phyloP scores from a whole-genome alignment of 1,140 invertebrate genomes.

The Tribolium castaneum region DNA sequence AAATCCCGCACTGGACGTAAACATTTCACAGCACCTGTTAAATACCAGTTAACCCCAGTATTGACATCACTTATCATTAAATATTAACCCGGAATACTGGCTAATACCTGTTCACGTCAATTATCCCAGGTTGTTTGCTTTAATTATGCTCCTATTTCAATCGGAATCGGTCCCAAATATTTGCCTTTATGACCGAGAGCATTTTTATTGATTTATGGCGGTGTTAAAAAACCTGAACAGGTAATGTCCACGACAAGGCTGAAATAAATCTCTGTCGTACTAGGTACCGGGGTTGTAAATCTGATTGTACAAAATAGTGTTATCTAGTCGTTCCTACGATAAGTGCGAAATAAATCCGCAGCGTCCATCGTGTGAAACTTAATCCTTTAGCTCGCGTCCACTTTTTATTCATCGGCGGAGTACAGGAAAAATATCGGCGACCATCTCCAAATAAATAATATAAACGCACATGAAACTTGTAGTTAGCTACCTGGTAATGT shows the following conservation, averaged over 20 bases:
- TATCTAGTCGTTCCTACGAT: neutral
- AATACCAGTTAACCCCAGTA: slow-evolving; percentile 57
- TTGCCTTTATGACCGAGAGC: neutral
- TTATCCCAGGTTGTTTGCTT: slow-evolving; percentile 58
- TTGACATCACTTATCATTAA: slow-evolving; percentile 60
- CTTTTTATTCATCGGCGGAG: slow-evolving; percentile 9
- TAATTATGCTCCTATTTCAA: slow-evolving; percentile 57
- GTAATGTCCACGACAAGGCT: neutral
- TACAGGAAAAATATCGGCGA: neutral
- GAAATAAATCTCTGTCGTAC: neutral
- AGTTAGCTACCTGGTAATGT: slow-evolving; percentile 57
- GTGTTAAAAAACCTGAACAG: neutral
- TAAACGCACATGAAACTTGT: slow-evolving; percentile 54
- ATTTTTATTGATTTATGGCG: slow-evolving; percentile 6
- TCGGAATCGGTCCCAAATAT: slow-evolving; percentile 1
- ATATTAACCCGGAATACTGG: slow-evolving; percentile 55
- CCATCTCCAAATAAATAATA: slow-evolving; percentile 47
- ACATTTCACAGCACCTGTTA: slow-evolving; percentile 54
- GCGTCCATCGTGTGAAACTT: neutral
- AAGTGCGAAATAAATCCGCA: neutral
- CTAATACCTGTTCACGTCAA: slow-evolving; percentile 58
- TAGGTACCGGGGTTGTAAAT: neutral
- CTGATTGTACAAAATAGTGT: neutral
- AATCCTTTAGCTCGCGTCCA: neutral
- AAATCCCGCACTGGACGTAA: neutral